Base-by-base conservation (phyloP, 1,140 invertebrate species). In the Acromyrmex heyeri region DNA sequence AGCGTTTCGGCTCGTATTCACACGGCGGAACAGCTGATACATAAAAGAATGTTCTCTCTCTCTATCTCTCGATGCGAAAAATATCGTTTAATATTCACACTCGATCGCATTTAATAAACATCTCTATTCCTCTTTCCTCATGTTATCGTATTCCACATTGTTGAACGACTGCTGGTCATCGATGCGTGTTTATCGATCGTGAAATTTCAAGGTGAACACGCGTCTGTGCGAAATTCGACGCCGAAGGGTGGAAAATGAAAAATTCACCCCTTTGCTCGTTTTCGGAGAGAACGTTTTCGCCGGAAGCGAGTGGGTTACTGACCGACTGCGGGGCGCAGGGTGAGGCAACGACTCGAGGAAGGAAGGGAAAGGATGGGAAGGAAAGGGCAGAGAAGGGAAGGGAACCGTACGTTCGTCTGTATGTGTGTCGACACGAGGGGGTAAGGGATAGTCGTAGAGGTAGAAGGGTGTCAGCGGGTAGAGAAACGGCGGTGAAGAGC, bases 241-340 rank as follows among this genome's bases (percentile, higher is more conserved):
- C 14, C 16, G 48, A 55, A 4, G 16, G 44, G 12, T 55, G 30
- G 21, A 38, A 57, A 57, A 57, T 81, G 30, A 70, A 81, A 81
- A 57, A 27, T 57, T 81, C 5, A 57, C 30, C 64, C 53, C 67
- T 48, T 72, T 30, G 8, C 24, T 27, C 24, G 55, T 50, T 72
- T 59, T 73, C 53, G 53, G 12, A 14, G 21, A 73, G 24, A 24
- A 24, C 24, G 24, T 24, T 24, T 24, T 24, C 24, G 18, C 8
- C 24, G 38, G 69, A 73, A 76, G 64, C 44, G 86, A 30, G 38
- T 64, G 79, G 59, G 78, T 72, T 73, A 61, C 34, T 48, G 78
- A 86, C 67, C 87, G 82, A 83, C 27, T 21, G 79, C 27, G 67
- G 67, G 79, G 24, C 70, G 38, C 53, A 48, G 67, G 53, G 55